Evolutionary conservation across 1,140 invertebrate genomes (phyloP).

Genomic region (Drosophila paulistorum): DNA sequence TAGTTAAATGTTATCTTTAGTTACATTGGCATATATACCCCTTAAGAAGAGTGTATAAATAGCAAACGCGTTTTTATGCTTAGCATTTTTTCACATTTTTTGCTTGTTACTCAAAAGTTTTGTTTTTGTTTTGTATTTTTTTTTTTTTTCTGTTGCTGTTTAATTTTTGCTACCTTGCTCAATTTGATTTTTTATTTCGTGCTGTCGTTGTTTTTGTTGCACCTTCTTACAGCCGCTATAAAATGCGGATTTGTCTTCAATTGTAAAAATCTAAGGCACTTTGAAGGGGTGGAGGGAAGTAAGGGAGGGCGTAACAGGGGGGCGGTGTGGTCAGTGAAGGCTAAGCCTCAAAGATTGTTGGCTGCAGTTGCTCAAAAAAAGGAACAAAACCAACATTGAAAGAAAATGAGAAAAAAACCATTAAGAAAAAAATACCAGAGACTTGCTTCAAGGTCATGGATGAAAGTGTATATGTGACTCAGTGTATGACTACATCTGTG

Average conservation of each 20-base stretch:
- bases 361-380: constrained; percentile 29
- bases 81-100: constrained; percentile 59
- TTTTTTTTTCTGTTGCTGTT: constrained; percentile 45
- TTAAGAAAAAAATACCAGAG: constrained; percentile 25
- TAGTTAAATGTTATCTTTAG: too few relatives aligned
- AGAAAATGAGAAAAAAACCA: constrained; percentile 45
- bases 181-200: constrained; percentile 39
- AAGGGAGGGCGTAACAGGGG: constrained; percentile 10
- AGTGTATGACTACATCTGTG: constrained; percentile 17
- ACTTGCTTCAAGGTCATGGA: constrained; percentile 74
- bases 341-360: constrained; percentile 26
- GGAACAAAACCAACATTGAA: constrained; percentile 12
- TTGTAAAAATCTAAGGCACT: constrained; percentile 59
- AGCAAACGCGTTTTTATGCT: constrained; percentile 76
- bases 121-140: constrained; percentile 49
- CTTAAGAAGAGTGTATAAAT: not conserved
- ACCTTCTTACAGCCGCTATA: constrained; percentile 46
- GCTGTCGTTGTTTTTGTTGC: constrained; percentile 20
- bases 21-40: not conserved
- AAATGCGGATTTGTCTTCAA: constrained; percentile 77
- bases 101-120: constrained; percentile 48
- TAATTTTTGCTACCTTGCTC: constrained; percentile 58
- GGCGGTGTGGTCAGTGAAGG: constrained; percentile 1
- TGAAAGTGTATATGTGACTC: constrained; percentile 61
- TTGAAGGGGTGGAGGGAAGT: not conserved